Evolutionary conservation across 1,140 invertebrate species (phyloP).

Genomic region (Hyles euphorbiae): DNA sequence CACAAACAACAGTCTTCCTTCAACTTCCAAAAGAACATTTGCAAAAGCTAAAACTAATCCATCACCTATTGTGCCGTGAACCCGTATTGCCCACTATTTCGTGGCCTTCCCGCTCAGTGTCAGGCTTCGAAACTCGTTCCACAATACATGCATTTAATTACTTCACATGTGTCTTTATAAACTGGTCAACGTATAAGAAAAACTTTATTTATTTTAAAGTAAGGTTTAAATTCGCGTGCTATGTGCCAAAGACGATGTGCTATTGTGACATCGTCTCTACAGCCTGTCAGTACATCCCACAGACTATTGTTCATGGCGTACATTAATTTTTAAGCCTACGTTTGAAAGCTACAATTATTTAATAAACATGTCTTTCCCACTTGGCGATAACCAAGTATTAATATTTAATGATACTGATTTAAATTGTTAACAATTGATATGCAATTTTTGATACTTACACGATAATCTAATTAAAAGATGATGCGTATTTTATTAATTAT

Average conservation of each 20-base stretch:
- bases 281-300: slow-evolving; percentile 35
- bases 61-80: not conserved
- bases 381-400: no score
- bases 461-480: no score
- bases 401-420: no score
- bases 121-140: slow-evolving; percentile 11
- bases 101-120: slow-evolving; percentile 24
- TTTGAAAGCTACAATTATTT: no score
- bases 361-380: not conserved
- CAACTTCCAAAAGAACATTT: slow-evolving; percentile 2
- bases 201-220: slow-evolving; percentile 8
- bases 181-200: slow-evolving; percentile 12
- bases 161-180: slow-evolving; percentile 14
- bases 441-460: no score
- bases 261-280: slow-evolving; percentile 28
- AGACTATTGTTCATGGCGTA: slow-evolving; percentile 34
- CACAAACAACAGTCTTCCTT: no score
- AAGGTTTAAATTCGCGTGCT: slow-evolving; percentile 14
- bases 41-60: slow-evolving; percentile 5
- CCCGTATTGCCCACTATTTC: slow-evolving; percentile 13
- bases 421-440: no score
- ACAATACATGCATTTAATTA: slow-evolving; percentile 20
- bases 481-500: no score
- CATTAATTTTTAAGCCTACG: slow-evolving; percentile 21
- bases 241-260: slow-evolving; percentile 23